Base-by-base conservation (phyloP, 2,888 invertebrate genomes). In the Lissocephala sabroskyi region DNA sequence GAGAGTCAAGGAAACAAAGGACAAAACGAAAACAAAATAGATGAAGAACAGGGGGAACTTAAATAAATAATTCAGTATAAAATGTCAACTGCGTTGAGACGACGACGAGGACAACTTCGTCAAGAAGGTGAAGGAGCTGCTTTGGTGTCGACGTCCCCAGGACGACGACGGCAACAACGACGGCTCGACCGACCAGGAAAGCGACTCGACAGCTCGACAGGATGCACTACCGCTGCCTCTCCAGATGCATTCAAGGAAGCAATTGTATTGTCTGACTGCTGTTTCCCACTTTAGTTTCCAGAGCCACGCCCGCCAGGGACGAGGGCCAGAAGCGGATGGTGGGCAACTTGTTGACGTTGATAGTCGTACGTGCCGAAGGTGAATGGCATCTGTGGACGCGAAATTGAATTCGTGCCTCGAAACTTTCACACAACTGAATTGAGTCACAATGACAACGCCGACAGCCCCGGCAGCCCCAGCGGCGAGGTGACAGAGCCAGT, bases 301-400 rank as follows among this genome's bases (percentile, higher is more conserved):
- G 14, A 35, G 16, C 23, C 23, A 23, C 23, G 23, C 23, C 23
- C 23, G 7, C 23, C 7, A 23, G 4, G 23, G 23, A 10, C 9
- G 16, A 42, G 16, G 53, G 41, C 32, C 26, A 13, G 33, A 44
- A 19, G 23, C 41, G 41, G 19, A 37, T 50, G 55, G 39, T 56
- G 57, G 67, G 64, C 64, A 78, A 73, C 71, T 73, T 73, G 71
- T 73, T 78, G 71, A 73, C 71, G 71, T 73, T 73, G 71, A 73
- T 73, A 78, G 78, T 57, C 49, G 78, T 75, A 73, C 71, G 71
- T 73, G 71, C 76, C 71, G 78, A 73, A 78, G 71, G 71, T 73
- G 71, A 73, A 77, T 71, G 71, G 71, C 71, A 71, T 71, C 76
- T 71, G 76, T 77, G 78, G 71, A 78, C 78, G 71, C 76, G 76